Percentiles rank a stretch among this genome's conserved stretches.
These are phyloP conservation scores for Augochlora pura DNA, from an alignment of 1,140 invertebrate genomes.

Conservation along the genomic window DNA sequence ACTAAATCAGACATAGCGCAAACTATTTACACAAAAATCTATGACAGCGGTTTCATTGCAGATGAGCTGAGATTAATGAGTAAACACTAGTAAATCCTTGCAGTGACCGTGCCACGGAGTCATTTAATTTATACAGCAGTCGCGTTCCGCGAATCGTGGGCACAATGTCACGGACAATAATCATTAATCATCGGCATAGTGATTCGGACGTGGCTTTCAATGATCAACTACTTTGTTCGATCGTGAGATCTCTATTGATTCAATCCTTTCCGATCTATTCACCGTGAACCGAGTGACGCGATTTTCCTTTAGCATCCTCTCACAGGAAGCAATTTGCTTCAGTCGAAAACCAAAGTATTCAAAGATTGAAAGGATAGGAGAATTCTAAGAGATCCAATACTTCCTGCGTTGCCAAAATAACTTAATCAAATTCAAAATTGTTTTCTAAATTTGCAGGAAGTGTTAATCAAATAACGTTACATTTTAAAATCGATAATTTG, in stretches of 20 bases:
- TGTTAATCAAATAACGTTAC: too few relatives aligned
- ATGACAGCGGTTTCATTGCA: not conserved
- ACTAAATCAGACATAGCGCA: not conserved
- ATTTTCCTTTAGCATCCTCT: not conserved
- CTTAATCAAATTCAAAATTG: too few relatives aligned
- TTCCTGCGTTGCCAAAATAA: too few relatives aligned
- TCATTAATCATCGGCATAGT: constrained; percentile 20
- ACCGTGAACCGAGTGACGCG: not conserved
- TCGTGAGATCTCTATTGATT: not conserved
- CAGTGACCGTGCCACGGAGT: not conserved
- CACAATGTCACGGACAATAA: constrained; percentile 23
- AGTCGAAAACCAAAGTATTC: not conserved
- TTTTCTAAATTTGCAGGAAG: too few relatives aligned
- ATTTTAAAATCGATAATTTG: too few relatives aligned
- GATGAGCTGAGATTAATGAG: not conserved
- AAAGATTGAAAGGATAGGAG: too few relatives aligned
- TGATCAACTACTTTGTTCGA: not conserved
- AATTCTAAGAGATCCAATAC: too few relatives aligned
- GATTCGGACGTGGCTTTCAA: not conserved
- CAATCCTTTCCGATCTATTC: not conserved
- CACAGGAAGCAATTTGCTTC: not conserved
- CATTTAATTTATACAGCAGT: not conserved
- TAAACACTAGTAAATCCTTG: not conserved
- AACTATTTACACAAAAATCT: not conserved
- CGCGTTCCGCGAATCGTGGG: not conserved